Evolutionary conservation across 2,888 invertebrate species (phyloP), one percentile per base, ranked within the genome.

Genomic region (Tenthredo notha): DNA sequence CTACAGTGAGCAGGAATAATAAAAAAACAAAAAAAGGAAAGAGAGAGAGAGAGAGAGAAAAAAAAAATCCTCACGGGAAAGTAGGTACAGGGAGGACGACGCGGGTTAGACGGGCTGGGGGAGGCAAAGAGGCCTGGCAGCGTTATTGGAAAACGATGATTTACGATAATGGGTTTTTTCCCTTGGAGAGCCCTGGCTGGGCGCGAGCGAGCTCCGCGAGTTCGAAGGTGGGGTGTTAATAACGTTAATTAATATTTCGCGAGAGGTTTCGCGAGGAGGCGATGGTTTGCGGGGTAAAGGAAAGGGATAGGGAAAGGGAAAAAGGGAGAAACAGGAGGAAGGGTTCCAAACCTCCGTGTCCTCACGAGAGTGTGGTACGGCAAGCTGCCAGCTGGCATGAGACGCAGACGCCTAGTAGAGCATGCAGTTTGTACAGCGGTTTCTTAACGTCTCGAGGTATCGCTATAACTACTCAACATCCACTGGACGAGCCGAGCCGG

Each of bases 201-300:
- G 86, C 85, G 86, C 86, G 82, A 87, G 87, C 87, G 85, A 86
- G 86, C 86, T 88, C 87, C 86, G 88, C 89, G 91, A 93, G 93
- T 93, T 93, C 92, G 93, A 93, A 94, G 94, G 93, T 93, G 93
- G 92, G 93, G 94, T 94, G 94, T 94, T 95, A 95, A 95, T 95
- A 95, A 95, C 94, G 94, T 95, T 95, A 95, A 95, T 95, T 95
- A 95, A 95, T 95, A 95, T 95, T 94, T 94, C 94, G 94, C 93
- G 93, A 94, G 93, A 94, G 93, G 93, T 93, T 93, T 91, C 92
- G 92, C 88, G 91, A 88, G 90, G 90, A 88, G 89, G 90, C 86
- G 91, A 87, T 75, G 70, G 86, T 80, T 65, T 40, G 21, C 75
- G 85, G 84, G 72, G 87, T 85, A 85, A 86, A 86, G 72, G 72